phyloP scores from a whole-genome alignment of 2,888 invertebrate species.

The Polyommatus iphigenia region DNA sequence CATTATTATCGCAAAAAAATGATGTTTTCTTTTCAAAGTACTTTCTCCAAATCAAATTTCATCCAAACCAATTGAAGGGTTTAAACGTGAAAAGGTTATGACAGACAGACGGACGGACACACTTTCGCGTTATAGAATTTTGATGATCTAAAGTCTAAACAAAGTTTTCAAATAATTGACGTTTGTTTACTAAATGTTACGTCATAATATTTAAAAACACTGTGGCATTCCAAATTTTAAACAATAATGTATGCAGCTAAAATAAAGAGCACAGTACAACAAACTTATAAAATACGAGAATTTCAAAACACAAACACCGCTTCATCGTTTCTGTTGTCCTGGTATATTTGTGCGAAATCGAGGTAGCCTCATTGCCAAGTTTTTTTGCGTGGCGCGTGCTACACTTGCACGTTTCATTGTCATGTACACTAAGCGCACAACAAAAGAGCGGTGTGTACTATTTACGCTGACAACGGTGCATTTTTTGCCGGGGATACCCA shows the following conservation, averaged over 20 bases:
- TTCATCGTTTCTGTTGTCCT: conserved; percentile 57
- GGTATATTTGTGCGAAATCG: conserved; percentile 78
- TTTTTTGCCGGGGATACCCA: conserved; percentile 71
- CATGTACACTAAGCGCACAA: conserved; percentile 66
- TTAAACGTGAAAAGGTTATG: too few relatives aligned
- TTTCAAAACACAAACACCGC: conserved; percentile 52
- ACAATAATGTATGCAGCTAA: not conserved
- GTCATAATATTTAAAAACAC: not conserved
- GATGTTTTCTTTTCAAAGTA: not conserved
- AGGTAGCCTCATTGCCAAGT: conserved; percentile 66
- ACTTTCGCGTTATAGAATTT: not conserved
- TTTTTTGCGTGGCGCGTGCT: conserved; percentile 70
- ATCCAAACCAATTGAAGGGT: not conserved
- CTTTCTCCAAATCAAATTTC: not conserved
- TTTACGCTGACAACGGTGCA: conserved; percentile 53
- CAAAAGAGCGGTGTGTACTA: conserved; percentile 60
- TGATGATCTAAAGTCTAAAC: not conserved
- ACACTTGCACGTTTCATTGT: conserved; percentile 59
- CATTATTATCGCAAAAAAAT: too few relatives aligned
- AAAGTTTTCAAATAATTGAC: not conserved
- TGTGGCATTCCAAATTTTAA: not conserved
- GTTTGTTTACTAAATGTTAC: not conserved
- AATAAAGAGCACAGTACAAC: not conserved
- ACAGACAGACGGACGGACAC: not conserved
- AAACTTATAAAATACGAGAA: conserved; percentile 14